These are phyloP conservation scores for Protobothrops mucrosquamatus DNA, from an alignment of 2,113 vertebrate genomes.

Conservation along the genomic window DNA sequence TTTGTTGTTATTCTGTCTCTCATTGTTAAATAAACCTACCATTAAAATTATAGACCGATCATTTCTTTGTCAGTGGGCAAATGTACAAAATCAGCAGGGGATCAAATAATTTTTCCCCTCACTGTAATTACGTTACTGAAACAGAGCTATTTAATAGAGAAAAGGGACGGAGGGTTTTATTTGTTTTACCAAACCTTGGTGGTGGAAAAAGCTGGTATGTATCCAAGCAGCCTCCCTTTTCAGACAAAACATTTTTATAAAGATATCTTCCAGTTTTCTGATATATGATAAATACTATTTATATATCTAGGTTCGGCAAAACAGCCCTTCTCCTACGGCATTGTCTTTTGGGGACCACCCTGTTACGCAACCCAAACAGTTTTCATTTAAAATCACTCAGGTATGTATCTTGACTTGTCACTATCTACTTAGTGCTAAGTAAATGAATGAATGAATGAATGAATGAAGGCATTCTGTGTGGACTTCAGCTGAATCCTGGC, in stretches of 20 bases:
- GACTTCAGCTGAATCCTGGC: no score
- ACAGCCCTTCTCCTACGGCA: conserved; percentile 94
- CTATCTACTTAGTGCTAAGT: background rate
- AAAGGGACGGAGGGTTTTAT: no score
- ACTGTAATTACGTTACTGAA: no score
- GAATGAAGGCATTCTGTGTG: background rate
- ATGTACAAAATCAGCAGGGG: no score
- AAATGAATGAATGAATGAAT: background rate
- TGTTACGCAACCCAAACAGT: conserved; percentile 88
- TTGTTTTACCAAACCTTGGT: no score
- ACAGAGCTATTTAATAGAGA: no score
- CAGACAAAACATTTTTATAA: background rate
- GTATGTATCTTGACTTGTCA: conserved; percentile 64
- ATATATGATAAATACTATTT: background rate
- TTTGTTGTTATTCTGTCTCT: no score
- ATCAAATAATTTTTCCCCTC: no score
- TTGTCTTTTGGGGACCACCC: conserved; percentile 95
- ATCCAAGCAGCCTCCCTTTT: background rate
- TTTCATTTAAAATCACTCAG: conserved; percentile 93
- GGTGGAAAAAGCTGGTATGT: background rate
- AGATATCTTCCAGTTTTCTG: background rate
- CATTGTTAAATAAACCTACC: no score
- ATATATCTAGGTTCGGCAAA: conserved; percentile 87
- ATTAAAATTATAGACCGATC: no score
- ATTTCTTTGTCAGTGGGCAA: no score